Evolutionary conservation across 1,140 invertebrate species (phyloP).

Genomic region (Drosophila saltans): DNA sequence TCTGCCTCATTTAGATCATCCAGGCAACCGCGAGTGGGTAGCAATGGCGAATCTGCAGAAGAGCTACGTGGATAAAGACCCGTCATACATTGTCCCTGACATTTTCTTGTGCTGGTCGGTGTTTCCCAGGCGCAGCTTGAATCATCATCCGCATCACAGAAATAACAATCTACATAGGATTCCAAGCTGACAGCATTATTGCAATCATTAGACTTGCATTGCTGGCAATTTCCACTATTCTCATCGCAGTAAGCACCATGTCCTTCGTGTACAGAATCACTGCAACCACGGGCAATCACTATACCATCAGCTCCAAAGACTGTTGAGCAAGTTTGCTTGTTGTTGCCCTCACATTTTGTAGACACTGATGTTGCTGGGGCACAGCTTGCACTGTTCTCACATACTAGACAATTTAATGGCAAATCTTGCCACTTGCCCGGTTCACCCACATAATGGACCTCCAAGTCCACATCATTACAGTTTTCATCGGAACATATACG

Average conservation of each 20-base stretch:
- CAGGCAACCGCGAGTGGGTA: conserved; percentile 68
- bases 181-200: conserved; percentile 53
- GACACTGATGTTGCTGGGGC: background rate
- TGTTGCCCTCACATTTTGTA: conserved; percentile 62
- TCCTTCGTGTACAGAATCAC: conserved; percentile 45
- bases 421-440: conserved; percentile 73
- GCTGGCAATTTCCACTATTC: conserved; percentile 47
- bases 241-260: conserved; percentile 58
- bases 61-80: conserved; percentile 74
- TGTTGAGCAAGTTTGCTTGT: conserved; percentile 68
- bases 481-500: conserved; percentile 52
- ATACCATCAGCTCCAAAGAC: conserved; percentile 51
- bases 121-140: conserved; percentile 38
- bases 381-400: conserved; percentile 46
- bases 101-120: conserved; percentile 53
- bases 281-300: conserved; percentile 67
- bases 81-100: conserved; percentile 66
- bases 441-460: conserved; percentile 56
- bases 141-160: conserved; percentile 62
- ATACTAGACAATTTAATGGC: conserved; percentile 59
- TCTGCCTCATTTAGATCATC: conserved; percentile 69
- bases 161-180: conserved; percentile 65
- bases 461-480: conserved; percentile 59
- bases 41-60: conserved; percentile 54
- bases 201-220: conserved; percentile 75